Conservation (phyloP, 92 coral and sea anemone species). For the Diadumene lineata region DNA sequence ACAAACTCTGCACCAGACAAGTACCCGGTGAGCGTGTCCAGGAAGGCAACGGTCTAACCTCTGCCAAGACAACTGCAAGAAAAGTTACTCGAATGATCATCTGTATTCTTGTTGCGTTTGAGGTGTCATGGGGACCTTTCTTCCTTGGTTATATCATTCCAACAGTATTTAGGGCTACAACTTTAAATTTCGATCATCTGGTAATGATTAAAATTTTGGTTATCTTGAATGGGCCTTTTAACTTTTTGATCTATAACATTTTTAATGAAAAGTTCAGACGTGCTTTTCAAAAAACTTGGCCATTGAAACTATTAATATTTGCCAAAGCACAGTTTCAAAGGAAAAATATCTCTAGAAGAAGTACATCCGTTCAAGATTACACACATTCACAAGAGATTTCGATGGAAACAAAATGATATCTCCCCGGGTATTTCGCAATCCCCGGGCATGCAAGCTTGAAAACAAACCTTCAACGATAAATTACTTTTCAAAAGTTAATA, state of each 20-base stretch:
- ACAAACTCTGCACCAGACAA: slow-evolving; percentile 23
- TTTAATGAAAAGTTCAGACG: background rate
- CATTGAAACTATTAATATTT: background rate
- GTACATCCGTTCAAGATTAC: background rate
- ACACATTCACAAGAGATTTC: background rate
- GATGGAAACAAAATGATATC: background rate
- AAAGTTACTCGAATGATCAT: slow-evolving; percentile 41
- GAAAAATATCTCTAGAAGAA: background rate
- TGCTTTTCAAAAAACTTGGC: background rate
- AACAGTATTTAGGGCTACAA: too few relatives aligned
- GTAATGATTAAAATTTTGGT: too few relatives aligned
- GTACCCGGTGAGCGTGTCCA: slow-evolving; percentile 35
- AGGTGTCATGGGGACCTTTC: slow-evolving; percentile 29
- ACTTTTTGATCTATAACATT: background rate
- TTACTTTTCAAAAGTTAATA: too few relatives aligned
- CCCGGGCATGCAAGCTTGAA: too few relatives aligned
- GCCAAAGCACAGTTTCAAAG: too few relatives aligned
- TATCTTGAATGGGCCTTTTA: background rate
- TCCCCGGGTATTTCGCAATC: too few relatives aligned
- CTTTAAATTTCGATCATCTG: too few relatives aligned
- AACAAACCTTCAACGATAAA: too few relatives aligned
- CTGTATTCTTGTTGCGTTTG: slow-evolving; percentile 19
- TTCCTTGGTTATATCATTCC: slow-evolving; percentile 5
- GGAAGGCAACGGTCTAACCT: background rate
- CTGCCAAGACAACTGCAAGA: slow-evolving; percentile 18